Evolutionary conservation across 2,113 vertebrate species (phyloP).

Genomic region (Cephalopterus ornatus): DNA sequence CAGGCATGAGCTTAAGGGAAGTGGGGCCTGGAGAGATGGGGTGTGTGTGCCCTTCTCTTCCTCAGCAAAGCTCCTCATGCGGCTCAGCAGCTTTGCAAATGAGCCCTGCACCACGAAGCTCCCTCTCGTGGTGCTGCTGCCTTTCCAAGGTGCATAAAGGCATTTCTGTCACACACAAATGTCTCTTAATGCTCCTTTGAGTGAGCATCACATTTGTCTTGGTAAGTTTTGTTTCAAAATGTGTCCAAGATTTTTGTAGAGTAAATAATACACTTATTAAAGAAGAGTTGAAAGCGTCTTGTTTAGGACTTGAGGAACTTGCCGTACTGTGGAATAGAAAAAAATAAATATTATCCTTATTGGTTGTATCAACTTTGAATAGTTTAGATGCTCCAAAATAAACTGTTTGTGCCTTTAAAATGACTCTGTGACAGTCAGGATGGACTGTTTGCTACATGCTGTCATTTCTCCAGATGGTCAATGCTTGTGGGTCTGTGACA

Average conservation of each 20-base stretch:
- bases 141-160: background rate
- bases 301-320: background rate
- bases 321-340: background rate
- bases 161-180: background rate
- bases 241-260: background rate
- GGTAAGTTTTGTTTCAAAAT: background rate
- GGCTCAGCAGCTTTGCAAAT: background rate
- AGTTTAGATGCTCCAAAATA: background rate
- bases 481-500: background rate
- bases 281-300: background rate
- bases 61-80: background rate
- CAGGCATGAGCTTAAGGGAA: fast-evolving
- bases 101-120: background rate
- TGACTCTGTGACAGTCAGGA: background rate
- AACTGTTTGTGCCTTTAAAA: background rate
- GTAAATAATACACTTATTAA: background rate
- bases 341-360: background rate
- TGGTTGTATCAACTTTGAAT: background rate
- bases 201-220: fast-evolving
- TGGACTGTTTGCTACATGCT: background rate
- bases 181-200: background rate
- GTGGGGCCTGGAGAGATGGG: background rate
- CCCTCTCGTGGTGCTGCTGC: constrained; percentile 28
- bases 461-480: background rate
- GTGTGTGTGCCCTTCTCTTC: background rate